Evolutionary conservation across 1,140 invertebrate genomes (phyloP), one percentile per base, ranked within the genome.

Genomic region (Magallana gigas): DNA sequence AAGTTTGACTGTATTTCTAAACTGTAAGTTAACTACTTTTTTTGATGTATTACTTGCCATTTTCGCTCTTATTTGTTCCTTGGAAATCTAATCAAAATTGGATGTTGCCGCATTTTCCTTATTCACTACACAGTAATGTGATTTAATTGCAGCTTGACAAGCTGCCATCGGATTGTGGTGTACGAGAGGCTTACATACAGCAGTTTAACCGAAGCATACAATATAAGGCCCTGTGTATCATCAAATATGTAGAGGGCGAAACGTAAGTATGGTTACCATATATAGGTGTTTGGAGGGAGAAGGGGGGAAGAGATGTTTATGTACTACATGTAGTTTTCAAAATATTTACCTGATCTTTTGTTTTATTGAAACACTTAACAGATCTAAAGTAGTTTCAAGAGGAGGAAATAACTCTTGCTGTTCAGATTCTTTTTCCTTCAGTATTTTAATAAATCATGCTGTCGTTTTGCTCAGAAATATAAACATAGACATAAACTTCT

Each of bases 231-330:
- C 83, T 93, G 16, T 89, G 89, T 84, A 90, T 94, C 57, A 92
- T 94, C 29, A 93, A 93, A 87, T 91, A 92, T 87, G 82, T 92
- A 29, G 92, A 94, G 81, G 88, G 87, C 71, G 92, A 93, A 86
- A 92, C 88, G 93, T 94, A 90, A 91, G 92, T 92, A n/a, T 84
- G n/a, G 48, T 58, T 8, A 48, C 36, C 36, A 48, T 48, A 5
- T 48, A 48, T 48, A 48, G 36, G 36, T 48, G 36, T 48, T 48
- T 2, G 36, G 36, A 0, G 2, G 62, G 14, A 2, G 60, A 1
- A 7, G 1, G 12, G 62, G 62, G 14, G 18, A 4, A 64, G 62
- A 18, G 62, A 16, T 18, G 18, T 16, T 48, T 48, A 48, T 48
- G 36, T 1, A 48, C 36, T 48, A 23, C 23, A 23, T 23, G 0